phyloP scores from a whole-genome alignment of 2,113 vertebrate genomes.

The Pitta sordida region DNA sequence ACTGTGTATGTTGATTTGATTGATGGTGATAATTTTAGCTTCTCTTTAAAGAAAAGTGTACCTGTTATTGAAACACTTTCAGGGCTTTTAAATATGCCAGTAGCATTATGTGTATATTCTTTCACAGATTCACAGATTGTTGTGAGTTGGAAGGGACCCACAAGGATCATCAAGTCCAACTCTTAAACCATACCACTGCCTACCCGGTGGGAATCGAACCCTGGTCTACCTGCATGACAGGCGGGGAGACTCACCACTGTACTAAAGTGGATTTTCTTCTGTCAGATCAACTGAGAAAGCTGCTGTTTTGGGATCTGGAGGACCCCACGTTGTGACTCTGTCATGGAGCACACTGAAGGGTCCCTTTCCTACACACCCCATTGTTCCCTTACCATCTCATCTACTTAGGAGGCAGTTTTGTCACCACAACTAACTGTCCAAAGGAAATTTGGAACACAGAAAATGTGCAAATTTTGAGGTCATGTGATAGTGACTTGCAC shows the following conservation, averaged over 20 bases:
- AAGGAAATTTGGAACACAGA: neutral
- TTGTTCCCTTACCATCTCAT: neutral
- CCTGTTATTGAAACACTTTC: neutral
- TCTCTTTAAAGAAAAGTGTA: neutral
- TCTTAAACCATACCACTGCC: too few relatives aligned
- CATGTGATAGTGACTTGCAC: neutral
- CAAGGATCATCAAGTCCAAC: too few relatives aligned
- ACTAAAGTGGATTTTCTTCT: too few relatives aligned
- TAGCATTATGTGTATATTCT: neutral
- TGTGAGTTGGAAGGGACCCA: too few relatives aligned
- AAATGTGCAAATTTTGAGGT: neutral
- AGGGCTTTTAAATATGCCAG: neutral
- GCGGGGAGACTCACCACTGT: too few relatives aligned
- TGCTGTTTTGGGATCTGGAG: neutral
- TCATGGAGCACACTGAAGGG: neutral
- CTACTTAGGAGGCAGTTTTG: neutral
- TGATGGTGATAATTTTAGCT: conserved; percentile 5
- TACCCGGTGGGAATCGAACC: too few relatives aligned
- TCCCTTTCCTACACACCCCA: neutral
- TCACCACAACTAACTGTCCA: neutral
- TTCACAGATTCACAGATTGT: too few relatives aligned
- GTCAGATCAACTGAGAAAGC: neutral
- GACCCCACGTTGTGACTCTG: neutral
- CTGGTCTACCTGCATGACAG: too few relatives aligned
- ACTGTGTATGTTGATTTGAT: neutral